phyloP scores from a whole-genome alignment of 2,888 invertebrate species.

The Furcula furcula region DNA sequence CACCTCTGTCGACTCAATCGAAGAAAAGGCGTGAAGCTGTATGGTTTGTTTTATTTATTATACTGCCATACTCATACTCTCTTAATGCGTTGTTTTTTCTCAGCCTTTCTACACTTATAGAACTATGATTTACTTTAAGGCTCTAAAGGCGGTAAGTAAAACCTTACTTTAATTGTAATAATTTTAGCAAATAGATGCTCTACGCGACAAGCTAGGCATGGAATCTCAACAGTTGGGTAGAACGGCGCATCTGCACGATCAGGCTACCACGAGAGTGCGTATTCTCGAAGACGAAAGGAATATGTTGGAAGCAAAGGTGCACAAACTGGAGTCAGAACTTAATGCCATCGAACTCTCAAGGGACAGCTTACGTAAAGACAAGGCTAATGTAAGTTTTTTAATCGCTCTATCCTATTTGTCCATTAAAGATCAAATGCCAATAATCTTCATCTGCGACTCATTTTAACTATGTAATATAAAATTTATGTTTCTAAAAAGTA shows the following conservation, averaged over 20 bases:
- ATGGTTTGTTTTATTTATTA: too few relatives aligned
- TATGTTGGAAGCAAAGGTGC: slow-evolving; percentile 87
- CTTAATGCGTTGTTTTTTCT: too few relatives aligned
- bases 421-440: neutral
- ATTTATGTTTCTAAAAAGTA: too few relatives aligned
- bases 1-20: too few relatives aligned
- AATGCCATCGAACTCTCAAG: slow-evolving; percentile 86
- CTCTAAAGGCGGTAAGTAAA: too few relatives aligned
- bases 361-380: slow-evolving; percentile 88
- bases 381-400: slow-evolving; percentile 84
- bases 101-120: too few relatives aligned
- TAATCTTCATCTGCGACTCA: neutral
- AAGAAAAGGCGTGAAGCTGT: too few relatives aligned
- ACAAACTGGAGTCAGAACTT: slow-evolving; percentile 90
- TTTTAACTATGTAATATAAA: too few relatives aligned
- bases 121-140: too few relatives aligned
- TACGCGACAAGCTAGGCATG: slow-evolving; percentile 88
- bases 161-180: too few relatives aligned
- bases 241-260: slow-evolving; percentile 85
- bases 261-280: slow-evolving; percentile 83
- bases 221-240: slow-evolving; percentile 88
- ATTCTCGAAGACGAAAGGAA: slow-evolving; percentile 89
- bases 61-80: too few relatives aligned
- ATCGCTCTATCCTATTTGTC: neutral
- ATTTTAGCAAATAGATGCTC: slow-evolving; percentile 86